Conservation (phyloP, 2,888 invertebrate genomes). For the Hypolimnas misippus region DNA sequence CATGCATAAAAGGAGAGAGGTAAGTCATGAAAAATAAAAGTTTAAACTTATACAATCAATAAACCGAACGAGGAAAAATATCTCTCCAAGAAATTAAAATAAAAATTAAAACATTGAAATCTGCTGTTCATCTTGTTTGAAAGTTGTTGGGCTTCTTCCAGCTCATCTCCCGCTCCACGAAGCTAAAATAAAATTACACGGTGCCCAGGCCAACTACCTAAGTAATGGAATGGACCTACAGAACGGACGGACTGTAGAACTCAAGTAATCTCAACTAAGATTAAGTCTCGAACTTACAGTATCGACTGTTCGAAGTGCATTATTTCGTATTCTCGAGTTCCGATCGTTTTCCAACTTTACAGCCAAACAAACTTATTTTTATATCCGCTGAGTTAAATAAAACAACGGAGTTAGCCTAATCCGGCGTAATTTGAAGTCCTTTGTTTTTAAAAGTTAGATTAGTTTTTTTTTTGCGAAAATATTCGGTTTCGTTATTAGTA, state of each 20-base stretch:
- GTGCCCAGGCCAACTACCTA: constrained; percentile 57
- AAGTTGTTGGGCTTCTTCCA: constrained; percentile 52
- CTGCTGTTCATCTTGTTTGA: constrained; percentile 62
- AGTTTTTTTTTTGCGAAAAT: constrained; percentile 33
- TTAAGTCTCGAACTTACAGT: constrained; percentile 73
- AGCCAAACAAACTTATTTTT: constrained; percentile 55
- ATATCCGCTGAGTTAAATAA: constrained; percentile 48
- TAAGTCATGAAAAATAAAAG: neutral
- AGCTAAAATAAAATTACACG: constrained; percentile 55
- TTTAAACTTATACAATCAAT: neutral
- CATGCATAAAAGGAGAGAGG: neutral
- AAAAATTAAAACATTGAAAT: constrained; percentile 52
- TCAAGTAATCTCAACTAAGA: constrained; percentile 70
- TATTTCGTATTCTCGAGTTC: constrained; percentile 63
- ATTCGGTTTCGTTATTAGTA: constrained; percentile 43
- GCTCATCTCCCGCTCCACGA: constrained; percentile 46
- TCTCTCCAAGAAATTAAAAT: constrained; percentile 39
- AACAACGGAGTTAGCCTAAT: constrained; percentile 43
- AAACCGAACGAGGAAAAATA: constrained; percentile 45
- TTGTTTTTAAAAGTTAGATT: constrained; percentile 48
- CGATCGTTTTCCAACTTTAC: constrained; percentile 48
- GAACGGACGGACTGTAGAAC: constrained; percentile 58
- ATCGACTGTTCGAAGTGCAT: constrained; percentile 67
- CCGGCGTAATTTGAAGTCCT: constrained; percentile 40
- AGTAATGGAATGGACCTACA: constrained; percentile 57